Base-by-base conservation (phyloP, 1,140 invertebrate species). In the Philotrypesis tridentata region DNA sequence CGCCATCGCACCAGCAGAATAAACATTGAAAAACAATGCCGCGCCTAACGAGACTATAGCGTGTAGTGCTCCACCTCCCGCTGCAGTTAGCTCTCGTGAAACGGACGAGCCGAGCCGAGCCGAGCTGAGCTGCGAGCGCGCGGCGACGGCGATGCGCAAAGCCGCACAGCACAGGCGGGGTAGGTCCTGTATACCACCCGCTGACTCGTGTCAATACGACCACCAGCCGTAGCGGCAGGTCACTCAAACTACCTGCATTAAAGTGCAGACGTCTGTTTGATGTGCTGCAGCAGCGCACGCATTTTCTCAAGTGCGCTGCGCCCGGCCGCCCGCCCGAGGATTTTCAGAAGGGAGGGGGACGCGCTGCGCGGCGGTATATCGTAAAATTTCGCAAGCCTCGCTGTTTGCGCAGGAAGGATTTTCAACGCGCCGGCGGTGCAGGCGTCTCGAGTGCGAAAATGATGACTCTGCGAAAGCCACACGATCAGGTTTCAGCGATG, bases 221-320 rank as follows among this genome's bases (percentile, higher is more conserved):
- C 85, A 86, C 81, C 84, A 87, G 86, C 71, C 85, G 78, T 83
- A 87, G 82, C 80, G 78, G 83, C 82, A 85, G 85, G 86, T 85
- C 81, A 83, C 75, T 79, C 40, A 48, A 74, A 79, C 25, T 60
- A 61, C 33, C 29, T 70, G 67, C 67, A 70, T 37, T 21, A 70
- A 70, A 70, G 31, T 70, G 31, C 31, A 33, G 67, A 25, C 31
- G 31, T 70, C 29, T 70, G 67, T 70, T 70, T 70, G 31, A 70
- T 31, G 27, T 70, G 67, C 67, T 29, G 29, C 25, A 23, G 23
- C 23, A 25, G 17, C 67, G 67, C 31, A 70, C 67, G 67, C 67
- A 70, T 70, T 70, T 70, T 70, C 67, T 70, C 67, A 37, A 70
- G 67, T 33, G 67, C 27, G 8, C 2, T 14, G 14, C n/a, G 14